A percentile compares a stretch with the other conserved stretches of the same genome.
These are phyloP conservation scores for Cettia cetti DNA, from an alignment of 2,113 vertebrate species.

Conservation along the genomic window DNA sequence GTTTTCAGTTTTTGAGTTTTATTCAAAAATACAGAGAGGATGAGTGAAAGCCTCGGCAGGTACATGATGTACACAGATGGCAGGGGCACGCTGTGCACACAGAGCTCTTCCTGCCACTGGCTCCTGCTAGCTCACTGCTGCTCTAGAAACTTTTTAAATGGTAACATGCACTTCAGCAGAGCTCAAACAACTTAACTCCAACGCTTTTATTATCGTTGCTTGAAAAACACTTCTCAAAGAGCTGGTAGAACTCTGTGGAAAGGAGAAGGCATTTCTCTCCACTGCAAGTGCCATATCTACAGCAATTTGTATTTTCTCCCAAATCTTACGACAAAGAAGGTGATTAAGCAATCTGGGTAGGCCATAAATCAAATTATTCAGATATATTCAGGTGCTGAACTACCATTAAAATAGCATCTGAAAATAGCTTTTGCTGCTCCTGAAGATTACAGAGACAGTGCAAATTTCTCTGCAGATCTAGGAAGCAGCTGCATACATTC, in stretches of 20 bases:
- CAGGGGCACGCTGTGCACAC: accelerated
- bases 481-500: neutral
- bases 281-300: neutral
- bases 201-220: neutral
- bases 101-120: neutral
- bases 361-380: neutral
- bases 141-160: neutral
- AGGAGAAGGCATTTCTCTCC: neutral
- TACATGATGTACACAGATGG: neutral
- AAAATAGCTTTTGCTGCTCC: neutral
- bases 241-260: neutral
- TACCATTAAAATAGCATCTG: neutral
- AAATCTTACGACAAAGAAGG: neutral
- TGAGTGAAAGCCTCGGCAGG: neutral
- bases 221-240: neutral
- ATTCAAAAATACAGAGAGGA: neutral
- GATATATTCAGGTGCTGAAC: neutral
- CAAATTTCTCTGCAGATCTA: neutral
- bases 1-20: neutral
- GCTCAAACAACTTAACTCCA: neutral
- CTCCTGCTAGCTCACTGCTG: neutral
- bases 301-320: neutral
- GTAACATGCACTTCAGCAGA: neutral
- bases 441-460: neutral
- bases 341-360: neutral